Evolutionary conservation across 2,113 vertebrate genomes (phyloP).

Genomic region (Falco punctatus): DNA sequence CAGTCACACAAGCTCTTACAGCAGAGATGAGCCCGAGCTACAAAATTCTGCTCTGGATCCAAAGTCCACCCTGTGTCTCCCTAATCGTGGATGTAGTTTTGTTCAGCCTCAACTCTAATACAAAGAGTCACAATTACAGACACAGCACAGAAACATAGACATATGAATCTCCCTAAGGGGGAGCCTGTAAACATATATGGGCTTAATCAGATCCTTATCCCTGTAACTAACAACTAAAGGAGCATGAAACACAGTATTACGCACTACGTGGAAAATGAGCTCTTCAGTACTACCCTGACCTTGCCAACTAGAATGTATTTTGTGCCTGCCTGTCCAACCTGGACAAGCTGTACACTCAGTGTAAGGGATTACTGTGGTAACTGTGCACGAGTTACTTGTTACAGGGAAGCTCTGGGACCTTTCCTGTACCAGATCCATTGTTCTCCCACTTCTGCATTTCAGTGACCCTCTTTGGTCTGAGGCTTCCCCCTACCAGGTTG

Average conservation of each 20-base stretch:
- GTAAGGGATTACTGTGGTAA: not conserved
- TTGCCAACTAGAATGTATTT: not conserved
- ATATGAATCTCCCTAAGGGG: not conserved
- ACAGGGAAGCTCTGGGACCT: constrained; percentile 2
- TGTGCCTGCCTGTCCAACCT: not conserved
- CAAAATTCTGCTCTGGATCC: not conserved
- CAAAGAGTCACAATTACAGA: not conserved
- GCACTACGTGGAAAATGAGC: not conserved
- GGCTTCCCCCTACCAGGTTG: not conserved
- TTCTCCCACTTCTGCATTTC: constrained; percentile 27
- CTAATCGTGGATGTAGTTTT: not conserved
- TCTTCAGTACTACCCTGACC: not conserved
- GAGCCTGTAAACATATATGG: not conserved
- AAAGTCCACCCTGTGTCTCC: not conserved
- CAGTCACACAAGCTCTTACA: not conserved
- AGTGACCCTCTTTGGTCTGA: not conserved
- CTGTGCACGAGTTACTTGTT: not conserved
- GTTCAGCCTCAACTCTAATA: not conserved
- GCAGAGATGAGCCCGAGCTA: not conserved
- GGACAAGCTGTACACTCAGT: not conserved
- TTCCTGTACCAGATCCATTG: not conserved
- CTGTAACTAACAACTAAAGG: constrained; percentile 29
- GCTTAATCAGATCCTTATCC: constrained; percentile 44
- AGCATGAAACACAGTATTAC: not conserved
- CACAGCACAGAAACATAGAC: not conserved